Conservation (phyloP, 2,797 vertebrate species). For the Apodemus agrarius region DNA sequence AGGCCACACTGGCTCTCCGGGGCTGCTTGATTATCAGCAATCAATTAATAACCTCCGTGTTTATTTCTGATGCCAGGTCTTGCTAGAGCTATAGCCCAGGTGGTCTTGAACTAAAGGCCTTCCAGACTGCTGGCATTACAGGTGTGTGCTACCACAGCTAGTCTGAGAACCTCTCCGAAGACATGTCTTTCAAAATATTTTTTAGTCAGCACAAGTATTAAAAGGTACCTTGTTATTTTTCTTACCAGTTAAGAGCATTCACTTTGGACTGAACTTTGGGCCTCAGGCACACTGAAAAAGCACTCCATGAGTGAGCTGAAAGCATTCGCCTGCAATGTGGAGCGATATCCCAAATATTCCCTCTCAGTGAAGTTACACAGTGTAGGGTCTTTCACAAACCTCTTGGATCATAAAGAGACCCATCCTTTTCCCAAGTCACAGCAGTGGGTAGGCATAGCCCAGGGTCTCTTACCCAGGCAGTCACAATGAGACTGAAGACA, state of each 20-base stretch:
- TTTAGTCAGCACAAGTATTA: slow-evolving; percentile 58
- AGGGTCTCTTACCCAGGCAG: not conserved
- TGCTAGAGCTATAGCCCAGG: not conserved
- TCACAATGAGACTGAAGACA: not conserved
- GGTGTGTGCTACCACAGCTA: not conserved
- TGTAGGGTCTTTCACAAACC: slow-evolving; percentile 17
- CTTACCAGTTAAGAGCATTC: not conserved
- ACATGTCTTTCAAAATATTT: slow-evolving; percentile 54
- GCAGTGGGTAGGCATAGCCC: accelerated
- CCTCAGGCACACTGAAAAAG: not conserved
- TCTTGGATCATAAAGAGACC: not conserved
- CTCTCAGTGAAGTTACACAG: slow-evolving; percentile 25
- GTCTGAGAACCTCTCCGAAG: slow-evolving; percentile 52
- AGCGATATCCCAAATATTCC: slow-evolving; percentile 35
- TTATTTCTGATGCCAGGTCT: not conserved
- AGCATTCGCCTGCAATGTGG: slow-evolving; percentile 60
- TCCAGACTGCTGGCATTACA: not conserved
- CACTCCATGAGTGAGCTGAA: not conserved
- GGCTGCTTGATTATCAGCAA: slow-evolving; percentile 52
- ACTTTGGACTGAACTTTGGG: not conserved
- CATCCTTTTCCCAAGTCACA: not conserved
- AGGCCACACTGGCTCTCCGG: slow-evolving; percentile 42
- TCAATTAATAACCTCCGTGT: not conserved
- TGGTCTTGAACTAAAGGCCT: not conserved
- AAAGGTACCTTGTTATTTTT: slow-evolving; percentile 39